These are phyloP conservation scores for Cerastoderma edule DNA, from an alignment of 2,888 invertebrate genomes.

Conservation along the genomic window DNA sequence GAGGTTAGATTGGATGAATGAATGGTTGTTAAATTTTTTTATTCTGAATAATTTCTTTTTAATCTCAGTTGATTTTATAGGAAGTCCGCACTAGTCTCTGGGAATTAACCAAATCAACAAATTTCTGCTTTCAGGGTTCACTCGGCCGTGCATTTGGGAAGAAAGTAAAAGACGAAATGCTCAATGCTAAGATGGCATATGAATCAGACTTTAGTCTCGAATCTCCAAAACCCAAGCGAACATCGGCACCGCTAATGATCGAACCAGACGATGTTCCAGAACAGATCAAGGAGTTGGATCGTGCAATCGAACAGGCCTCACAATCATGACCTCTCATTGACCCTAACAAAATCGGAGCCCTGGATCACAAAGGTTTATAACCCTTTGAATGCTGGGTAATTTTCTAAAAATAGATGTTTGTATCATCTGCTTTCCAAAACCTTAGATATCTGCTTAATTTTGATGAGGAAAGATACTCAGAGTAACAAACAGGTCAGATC, in stretches of 20 bases:
- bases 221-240: constrained; percentile 57
- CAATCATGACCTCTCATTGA: neutral
- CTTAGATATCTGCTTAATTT: too few species aligned
- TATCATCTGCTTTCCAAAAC: neutral
- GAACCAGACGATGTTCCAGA: constrained; percentile 57
- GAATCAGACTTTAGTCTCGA: constrained; percentile 46
- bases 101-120: too few species aligned
- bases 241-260: constrained; percentile 52
- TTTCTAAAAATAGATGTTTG: neutral
- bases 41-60: too few species aligned
- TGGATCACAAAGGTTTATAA: neutral
- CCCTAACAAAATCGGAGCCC: neutral
- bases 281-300: constrained; percentile 59
- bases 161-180: constrained; percentile 77
- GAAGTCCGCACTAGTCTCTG: too few species aligned
- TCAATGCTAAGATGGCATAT: constrained; percentile 47
- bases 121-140: constrained; percentile 79
- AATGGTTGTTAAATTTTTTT: too few species aligned
- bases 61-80: too few species aligned
- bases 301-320: constrained; percentile 50
- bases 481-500: neutral
- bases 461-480: too few species aligned
- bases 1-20: too few species aligned
- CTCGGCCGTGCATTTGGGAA: constrained; percentile 80
- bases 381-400: neutral